Base-by-base conservation (phyloP, 2,113 vertebrate genomes). In the Syrrhaptes paradoxus region DNA sequence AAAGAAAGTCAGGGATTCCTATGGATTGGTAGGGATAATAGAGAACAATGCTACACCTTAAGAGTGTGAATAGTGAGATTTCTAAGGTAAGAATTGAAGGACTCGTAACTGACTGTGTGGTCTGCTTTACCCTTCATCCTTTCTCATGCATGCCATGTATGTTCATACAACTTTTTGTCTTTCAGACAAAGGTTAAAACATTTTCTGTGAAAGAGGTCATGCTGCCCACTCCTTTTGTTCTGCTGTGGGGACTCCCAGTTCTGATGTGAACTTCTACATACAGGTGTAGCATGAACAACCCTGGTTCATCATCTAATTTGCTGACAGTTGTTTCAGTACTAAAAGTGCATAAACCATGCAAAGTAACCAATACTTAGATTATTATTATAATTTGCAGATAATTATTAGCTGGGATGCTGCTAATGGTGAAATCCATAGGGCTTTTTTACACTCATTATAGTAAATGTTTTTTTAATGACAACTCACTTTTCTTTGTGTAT, bases 371-470 rank as follows among this genome's bases (percentile, higher is more conserved):
- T 46, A 58, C 10, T 59, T 54, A 61, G 51, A 74, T 83, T 66
- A 62, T 49, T 48, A 15, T 16, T 52, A 38, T 32, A 88, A 65
- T 93, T 81, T 91, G 25, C 65, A 74, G 28, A 38, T 77, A 74
- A 77, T 81, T 86, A n/a, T 48, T 84, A 48, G 6, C 29, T 67
- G 14, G 22, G 29, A 59, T 59, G 19, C 16, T 74, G 48, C n/a
- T 85, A 93, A 87, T 66, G 46, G 32, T 85, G 78, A 91, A 90
- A 91, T 87, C 52, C 22, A 87, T 77, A 41, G 11, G 34, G 13
- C 3, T 79, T 91, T 80, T 91, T 83, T 90, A 19, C 7, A 14
- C 25, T 67, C 36, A 57, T 61, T 89, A 32, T 48, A 24, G 62
- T 67, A 80, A 70, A 45, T 55, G 11, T 2, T 88, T 70, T 93